Base-by-base conservation (phyloP, 2,113 vertebrate species). In the Brachyhypopomus gauderio region DNA sequence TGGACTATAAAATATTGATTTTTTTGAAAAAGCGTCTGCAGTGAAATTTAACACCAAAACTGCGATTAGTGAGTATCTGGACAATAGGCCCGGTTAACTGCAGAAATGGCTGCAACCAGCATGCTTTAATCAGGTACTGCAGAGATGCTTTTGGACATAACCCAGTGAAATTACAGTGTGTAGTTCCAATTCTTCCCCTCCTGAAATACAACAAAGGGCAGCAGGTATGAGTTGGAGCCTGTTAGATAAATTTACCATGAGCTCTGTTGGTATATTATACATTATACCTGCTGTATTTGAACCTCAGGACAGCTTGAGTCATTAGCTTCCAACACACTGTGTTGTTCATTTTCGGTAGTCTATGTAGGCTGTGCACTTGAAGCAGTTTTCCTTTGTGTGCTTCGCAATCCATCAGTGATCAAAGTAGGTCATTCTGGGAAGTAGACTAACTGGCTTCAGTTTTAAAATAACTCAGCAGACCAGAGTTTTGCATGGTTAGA, bases 361-460 rank as follows among this genome's bases (percentile, higher is more conserved):
- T 41, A n/a, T 70, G 30, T 58, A 67, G 62, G 30, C 56, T 45
- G 17, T 23, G 75, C 56, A 84, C 83, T 75, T 86, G 25, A 82
- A 85, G 72, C 6, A 38, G 45, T 67, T n/a, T 45, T 23, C 66
- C 60, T 3, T 60, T 62, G 27, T 41, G 56, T 60, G 48, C 25
- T 56, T 79, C 25, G 12, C 52, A 19, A 55, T 82, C 79, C 78
- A 80, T 86, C 69, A 85, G 34, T 78, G 75, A 86, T 87, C 80
- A 77, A 90, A 91, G 83, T 90, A 89, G 89, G 88, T 89, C 87
- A 87, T 60, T 52, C 77, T 78, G 73, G 25, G 34, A 72, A 38
- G 77, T 71, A 52, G 45, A 8, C 45, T 52, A 81, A 20, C 75
- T 81, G 79, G 79, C 63, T 77, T 79, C 48, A 30, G 81, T 84